Percentiles rank a stretch among this genome's conserved stretches.
phyloP scores from a whole-genome alignment of 1,140 invertebrate species.

The Heterodera schachtii region DNA sequence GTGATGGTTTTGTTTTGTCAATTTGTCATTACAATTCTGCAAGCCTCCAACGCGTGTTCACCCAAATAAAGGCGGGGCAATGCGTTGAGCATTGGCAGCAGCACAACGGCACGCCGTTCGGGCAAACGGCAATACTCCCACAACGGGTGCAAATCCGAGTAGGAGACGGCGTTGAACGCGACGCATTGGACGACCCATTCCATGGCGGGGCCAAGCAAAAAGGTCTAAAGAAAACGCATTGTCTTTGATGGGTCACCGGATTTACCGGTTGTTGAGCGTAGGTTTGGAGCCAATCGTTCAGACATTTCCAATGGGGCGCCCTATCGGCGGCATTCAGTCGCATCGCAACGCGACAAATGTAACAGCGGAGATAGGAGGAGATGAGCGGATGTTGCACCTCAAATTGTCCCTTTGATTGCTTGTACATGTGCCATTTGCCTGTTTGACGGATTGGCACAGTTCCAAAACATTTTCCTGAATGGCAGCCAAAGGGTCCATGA shows the following conservation, averaged over 20 bases:
- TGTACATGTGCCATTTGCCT: not conserved
- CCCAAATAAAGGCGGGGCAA: conserved; percentile 47
- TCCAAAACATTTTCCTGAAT: conserved; percentile 45
- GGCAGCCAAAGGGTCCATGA: conserved; percentile 42
- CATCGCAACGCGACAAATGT: conserved; percentile 48
- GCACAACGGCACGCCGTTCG: conserved; percentile 43
- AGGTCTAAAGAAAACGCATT: conserved; percentile 20
- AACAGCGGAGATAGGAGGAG: conserved; percentile 48
- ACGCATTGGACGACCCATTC: conserved; percentile 54
- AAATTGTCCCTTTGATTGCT: not conserved
- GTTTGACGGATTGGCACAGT: conserved; percentile 30
- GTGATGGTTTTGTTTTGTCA: no score
- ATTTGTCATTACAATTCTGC: conserved; percentile 34
- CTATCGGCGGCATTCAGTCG: conserved; percentile 36
- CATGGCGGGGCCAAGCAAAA: conserved; percentile 48
- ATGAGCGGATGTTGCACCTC: conserved; percentile 51
- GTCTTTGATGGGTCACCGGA: not conserved
- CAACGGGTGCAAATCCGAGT: conserved; percentile 49
- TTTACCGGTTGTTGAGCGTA: conserved; percentile 39
- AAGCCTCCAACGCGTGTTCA: conserved; percentile 50
- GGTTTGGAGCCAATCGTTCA: conserved; percentile 53
- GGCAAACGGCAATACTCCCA: conserved; percentile 53
- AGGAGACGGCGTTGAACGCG: conserved; percentile 44
- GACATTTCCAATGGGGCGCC: conserved; percentile 46
- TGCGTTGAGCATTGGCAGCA: conserved; percentile 41